Base-by-base conservation (phyloP, 2,113 vertebrate species). In the Rhinoptilus africanus region DNA sequence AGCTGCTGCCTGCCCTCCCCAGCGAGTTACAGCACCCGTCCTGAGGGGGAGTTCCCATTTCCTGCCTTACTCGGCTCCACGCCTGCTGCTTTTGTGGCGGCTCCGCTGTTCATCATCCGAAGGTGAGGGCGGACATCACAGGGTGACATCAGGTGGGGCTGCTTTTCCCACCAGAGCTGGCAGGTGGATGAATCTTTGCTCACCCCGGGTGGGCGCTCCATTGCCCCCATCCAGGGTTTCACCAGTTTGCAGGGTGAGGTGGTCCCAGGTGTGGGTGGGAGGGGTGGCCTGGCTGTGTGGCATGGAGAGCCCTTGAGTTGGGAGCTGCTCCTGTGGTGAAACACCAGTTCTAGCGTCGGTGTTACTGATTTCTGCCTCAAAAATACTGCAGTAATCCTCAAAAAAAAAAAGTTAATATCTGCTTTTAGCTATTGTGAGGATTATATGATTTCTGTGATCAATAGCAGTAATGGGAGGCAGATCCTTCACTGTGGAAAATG, bases 1-100 rank as follows among this genome's bases (percentile, higher is more conserved):
- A 24, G 10, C 19, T 47, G 23, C 5, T 7, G 37, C 37, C 60
- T 12, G 23, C 35, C 30, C 21, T 24, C 54, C 54, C n/a, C 7
- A 7, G 48, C 4, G 9, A 24, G 24, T n/a, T 28, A 23, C 14
- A 5, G 48, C 47, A 6, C 47, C 4, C 6, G 4, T 39, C 23
- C 32, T 1, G 12, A 19, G 37, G 14, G 7, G 6, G 18, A 7
- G 2, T 18, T 69, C 24, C 35, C 11, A 3, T 43, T 75, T 89
- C 47, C 47, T 0, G 0, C 53, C 15, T 35, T 66, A 10, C 32
- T 9, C 34, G 10, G 34, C 12, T 56, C 32, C 0, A 0, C 1
- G 10, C 17, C 0, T 27, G 6, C 17, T 12, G 0, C 12, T 45
- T 48, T 21, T 7, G 12, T 4, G 1, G 14, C 8, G 3, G 56